A percentile compares a stretch with the other conserved stretches of the same genome.
Evolutionary conservation across 1,140 invertebrate genomes (phyloP).

Genomic region (Ridgeia piscesae): DNA sequence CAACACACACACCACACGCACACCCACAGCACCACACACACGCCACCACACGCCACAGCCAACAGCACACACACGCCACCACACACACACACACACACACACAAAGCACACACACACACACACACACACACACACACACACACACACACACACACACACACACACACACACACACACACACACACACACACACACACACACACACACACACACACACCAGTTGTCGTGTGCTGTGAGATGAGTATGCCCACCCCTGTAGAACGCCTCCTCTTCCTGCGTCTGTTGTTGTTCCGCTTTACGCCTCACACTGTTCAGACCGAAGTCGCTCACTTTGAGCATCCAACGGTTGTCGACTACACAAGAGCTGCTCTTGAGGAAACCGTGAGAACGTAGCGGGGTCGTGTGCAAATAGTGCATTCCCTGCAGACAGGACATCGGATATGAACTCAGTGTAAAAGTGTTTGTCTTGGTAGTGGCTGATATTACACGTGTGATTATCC

Average conservation of each 20-base stretch:
- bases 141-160: no score
- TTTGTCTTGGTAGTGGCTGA: background rate
- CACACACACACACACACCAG: no score
- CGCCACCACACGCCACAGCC: no score
- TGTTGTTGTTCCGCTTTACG: background rate
- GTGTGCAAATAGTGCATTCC: constrained; percentile 85
- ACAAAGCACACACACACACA: no score
- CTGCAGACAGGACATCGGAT: constrained; percentile 54
- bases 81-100: no score
- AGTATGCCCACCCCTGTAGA: constrained; percentile 37
- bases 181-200: no score
- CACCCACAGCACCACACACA: no score
- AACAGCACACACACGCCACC: no score
- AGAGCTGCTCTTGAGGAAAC: constrained; percentile 38
- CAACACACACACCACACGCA: no score
- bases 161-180: no score
- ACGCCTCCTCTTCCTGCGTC: constrained; percentile 14
- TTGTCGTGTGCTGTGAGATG: constrained; percentile 44
- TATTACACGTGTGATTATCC: background rate
- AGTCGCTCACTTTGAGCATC: constrained; percentile 37
- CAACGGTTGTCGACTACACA: constrained; percentile 38
- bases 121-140: no score
- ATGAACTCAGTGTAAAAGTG: constrained; percentile 37
- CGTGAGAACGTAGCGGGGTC: constrained; percentile 66
- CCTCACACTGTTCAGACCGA: constrained; percentile 30